Evolutionary conservation across 2,113 vertebrate genomes (phyloP).

Genomic region (Aythya baeri): DNA sequence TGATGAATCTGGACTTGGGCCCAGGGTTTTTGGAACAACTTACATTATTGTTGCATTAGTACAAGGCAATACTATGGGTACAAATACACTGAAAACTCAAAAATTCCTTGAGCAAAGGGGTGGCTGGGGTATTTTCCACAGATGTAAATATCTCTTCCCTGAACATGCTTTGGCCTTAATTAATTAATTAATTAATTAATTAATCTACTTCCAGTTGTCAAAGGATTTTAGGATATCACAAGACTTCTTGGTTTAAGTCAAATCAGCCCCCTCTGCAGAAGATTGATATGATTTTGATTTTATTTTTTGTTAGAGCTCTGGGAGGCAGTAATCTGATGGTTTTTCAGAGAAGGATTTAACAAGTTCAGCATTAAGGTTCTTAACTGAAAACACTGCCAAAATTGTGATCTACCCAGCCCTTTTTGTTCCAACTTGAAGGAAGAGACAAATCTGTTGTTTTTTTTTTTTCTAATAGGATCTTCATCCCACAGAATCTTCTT

Average conservation of each 20-base stretch:
- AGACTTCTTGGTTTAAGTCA: not conserved
- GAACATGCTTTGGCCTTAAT: not conserved
- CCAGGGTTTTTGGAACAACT: slow-evolving; percentile 19
- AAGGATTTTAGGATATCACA: not conserved
- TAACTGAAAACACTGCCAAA: not conserved
- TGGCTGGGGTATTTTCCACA: not conserved
- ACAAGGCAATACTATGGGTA: not conserved
- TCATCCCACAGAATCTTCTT: slow-evolving; percentile 17
- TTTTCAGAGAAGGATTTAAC: slow-evolving; percentile 1
- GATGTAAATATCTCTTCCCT: not conserved
- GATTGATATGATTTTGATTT: not conserved
- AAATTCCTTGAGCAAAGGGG: not conserved
- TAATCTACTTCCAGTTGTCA: not conserved
- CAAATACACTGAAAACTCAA: not conserved
- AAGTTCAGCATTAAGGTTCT: slow-evolving; percentile 4
- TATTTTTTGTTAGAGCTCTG: not conserved
- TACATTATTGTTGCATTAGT: not conserved
- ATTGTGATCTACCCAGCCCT: not conserved
- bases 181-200: not conserved
- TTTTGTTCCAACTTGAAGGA: slow-evolving; percentile 43
- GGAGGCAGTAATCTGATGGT: not conserved
- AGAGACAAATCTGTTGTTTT: slow-evolving; percentile 21
- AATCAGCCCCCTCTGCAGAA: not conserved
- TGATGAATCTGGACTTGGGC: not conserved
- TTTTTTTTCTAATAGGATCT: not conserved